phyloP scores from a whole-genome alignment of 2,888 invertebrate species.

The Platycheirus albimanus region DNA sequence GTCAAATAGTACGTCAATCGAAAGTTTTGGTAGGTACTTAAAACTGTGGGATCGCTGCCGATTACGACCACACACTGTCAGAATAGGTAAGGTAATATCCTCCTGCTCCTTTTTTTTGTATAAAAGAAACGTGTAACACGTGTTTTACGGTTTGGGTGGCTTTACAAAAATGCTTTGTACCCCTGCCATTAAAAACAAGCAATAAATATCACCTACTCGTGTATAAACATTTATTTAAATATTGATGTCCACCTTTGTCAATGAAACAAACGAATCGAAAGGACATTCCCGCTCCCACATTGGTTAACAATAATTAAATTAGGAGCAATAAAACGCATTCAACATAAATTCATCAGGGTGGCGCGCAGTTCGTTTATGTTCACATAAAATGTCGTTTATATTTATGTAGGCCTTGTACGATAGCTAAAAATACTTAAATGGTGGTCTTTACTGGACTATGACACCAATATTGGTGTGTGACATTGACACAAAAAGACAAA shows the following conservation, averaged over 20 bases:
- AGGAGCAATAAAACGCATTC: conserved; percentile 69
- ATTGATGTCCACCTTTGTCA: conserved; percentile 64
- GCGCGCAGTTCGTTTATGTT: conserved; percentile 10
- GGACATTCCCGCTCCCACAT: conserved; percentile 66
- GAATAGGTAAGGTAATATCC: background rate
- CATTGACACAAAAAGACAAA: conserved; percentile 59
- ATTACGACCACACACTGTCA: conserved; percentile 29
- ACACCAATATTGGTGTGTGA: conserved; percentile 60
- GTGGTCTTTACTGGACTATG: conserved; percentile 32
- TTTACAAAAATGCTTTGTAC: conserved; percentile 46
- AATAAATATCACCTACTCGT: conserved; percentile 68
- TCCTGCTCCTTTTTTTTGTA: background rate
- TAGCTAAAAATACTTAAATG: conserved; percentile 61
- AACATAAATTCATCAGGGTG: conserved; percentile 66
- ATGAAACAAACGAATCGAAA: conserved; percentile 43
- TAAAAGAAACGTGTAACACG: background rate
- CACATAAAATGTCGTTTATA: too few relatives aligned
- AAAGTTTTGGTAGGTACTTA: conserved; percentile 4
- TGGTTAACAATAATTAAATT: conserved; percentile 72
- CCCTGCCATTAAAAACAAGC: conserved; percentile 62
- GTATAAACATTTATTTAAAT: conserved; percentile 28
- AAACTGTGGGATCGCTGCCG: conserved; percentile 8
- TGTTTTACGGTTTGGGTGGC: conserved; percentile 56
- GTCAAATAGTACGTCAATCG: conserved; percentile 58
- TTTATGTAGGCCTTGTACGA: conserved; percentile 54